phyloP scores from a whole-genome alignment of 2,888 invertebrate species.

The Epinotia ramella region DNA sequence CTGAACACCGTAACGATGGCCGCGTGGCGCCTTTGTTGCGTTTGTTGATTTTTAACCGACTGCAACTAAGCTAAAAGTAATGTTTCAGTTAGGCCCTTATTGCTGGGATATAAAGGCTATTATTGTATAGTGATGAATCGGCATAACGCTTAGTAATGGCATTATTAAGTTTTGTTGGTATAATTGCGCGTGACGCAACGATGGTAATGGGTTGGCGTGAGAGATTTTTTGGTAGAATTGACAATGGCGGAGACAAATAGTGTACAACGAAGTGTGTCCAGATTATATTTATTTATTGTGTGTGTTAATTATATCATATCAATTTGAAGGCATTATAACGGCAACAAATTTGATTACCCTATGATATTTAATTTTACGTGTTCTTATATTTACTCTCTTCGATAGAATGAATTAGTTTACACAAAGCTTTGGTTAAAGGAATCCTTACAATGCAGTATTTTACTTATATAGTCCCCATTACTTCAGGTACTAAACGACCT shows the following conservation, averaged over 20 bases:
- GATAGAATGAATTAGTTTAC: too few relatives aligned
- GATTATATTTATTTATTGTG: background rate
- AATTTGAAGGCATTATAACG: too few relatives aligned
- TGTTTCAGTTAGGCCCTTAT: constrained; percentile 53
- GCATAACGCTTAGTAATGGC: constrained; percentile 26
- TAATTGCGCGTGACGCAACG: constrained; percentile 24
- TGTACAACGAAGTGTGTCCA: background rate
- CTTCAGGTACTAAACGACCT: too few relatives aligned
- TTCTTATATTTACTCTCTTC: background rate
- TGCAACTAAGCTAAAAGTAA: constrained; percentile 46
- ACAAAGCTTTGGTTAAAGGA: too few relatives aligned
- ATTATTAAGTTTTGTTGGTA: constrained; percentile 34
- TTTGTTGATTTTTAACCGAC: constrained; percentile 73
- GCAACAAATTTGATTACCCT: too few relatives aligned
- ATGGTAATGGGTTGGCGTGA: constrained; percentile 29
- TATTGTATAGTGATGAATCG: background rate
- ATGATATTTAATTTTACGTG: too few relatives aligned
- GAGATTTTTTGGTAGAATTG: constrained; percentile 25
- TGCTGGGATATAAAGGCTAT: background rate
- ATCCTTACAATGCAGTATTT: too few relatives aligned
- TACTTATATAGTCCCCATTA: too few relatives aligned
- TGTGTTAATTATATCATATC: background rate
- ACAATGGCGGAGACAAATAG: constrained; percentile 19
- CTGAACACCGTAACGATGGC: constrained; percentile 65
- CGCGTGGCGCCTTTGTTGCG: constrained; percentile 77